These are phyloP conservation scores for Pachydiplax longipennis DNA, from an alignment of 2,888 invertebrate species.

Conservation along the genomic window DNA sequence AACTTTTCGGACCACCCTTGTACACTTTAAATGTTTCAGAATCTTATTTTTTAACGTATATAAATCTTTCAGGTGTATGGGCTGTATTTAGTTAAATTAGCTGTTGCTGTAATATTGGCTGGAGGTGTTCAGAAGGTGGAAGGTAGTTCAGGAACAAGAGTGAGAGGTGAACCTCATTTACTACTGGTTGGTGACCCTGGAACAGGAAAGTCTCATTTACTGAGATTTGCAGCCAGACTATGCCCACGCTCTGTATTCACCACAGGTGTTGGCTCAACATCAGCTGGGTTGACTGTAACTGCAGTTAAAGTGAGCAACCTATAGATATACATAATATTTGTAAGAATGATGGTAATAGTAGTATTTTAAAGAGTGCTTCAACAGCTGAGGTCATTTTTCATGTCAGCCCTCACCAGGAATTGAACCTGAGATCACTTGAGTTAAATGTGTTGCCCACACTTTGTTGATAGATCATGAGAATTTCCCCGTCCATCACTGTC, in stretches of 20 bases:
- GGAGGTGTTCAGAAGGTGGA: slow-evolving; percentile 62
- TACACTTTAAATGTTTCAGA: neutral
- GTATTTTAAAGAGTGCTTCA: too few relatives aligned
- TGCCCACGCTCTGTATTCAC: slow-evolving; percentile 81
- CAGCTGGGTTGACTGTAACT: slow-evolving; percentile 88
- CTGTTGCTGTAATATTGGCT: slow-evolving; percentile 71
- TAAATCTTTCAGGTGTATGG: slow-evolving; percentile 75
- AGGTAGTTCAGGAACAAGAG: slow-evolving; percentile 62
- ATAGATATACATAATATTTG: neutral
- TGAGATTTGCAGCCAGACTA: slow-evolving; percentile 74
- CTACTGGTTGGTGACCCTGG: slow-evolving; percentile 88
- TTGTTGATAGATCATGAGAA: too few relatives aligned
- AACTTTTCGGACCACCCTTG: too few relatives aligned
- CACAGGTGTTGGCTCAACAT: slow-evolving; percentile 85
- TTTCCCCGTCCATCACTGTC: too few relatives aligned
- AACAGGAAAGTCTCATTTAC: slow-evolving; percentile 86
- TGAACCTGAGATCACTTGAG: too few relatives aligned
- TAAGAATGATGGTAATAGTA: neutral
- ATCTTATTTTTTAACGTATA: neutral
- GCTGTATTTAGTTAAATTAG: slow-evolving; percentile 85
- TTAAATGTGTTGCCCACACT: too few relatives aligned
- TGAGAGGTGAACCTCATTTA: slow-evolving; percentile 84
- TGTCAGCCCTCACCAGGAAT: too few relatives aligned
- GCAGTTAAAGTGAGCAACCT: slow-evolving; percentile 74
- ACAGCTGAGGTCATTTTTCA: too few relatives aligned